Evolutionary conservation across 2,113 vertebrate genomes (phyloP).

Genomic region (Chitala chitala): DNA sequence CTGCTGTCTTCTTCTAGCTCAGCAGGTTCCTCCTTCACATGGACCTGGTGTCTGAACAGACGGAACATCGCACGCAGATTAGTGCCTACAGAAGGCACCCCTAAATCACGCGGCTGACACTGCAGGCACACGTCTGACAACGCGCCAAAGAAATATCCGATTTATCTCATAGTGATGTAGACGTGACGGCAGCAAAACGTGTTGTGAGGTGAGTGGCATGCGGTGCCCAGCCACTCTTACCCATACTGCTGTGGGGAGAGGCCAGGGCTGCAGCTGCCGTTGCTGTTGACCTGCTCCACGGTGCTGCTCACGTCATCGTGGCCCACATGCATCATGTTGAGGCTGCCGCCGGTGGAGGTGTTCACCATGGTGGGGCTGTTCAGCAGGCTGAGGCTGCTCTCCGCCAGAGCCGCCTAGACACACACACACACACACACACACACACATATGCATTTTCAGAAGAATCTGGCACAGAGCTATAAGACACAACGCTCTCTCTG

Average conservation of each 20-base stretch:
- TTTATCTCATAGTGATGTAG: too few relatives aligned
- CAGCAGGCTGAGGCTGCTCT: conserved; percentile 90
- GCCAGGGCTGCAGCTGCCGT: conserved; percentile 91
- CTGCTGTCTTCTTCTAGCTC: conserved; percentile 86
- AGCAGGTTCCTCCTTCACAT: conserved; percentile 95
- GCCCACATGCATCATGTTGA: conserved; percentile 86
- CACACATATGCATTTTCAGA: conserved; percentile 5
- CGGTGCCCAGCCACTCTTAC: conserved; percentile 67
- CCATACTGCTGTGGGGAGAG: conserved; percentile 96
- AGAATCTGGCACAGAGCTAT: conserved; percentile 49
- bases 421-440: conserved; percentile 9
- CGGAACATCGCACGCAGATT: too few relatives aligned
- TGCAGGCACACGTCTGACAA: neutral
- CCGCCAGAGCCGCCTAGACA: conserved; percentile 76
- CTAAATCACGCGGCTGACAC: neutral
- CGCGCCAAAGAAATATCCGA: neutral
- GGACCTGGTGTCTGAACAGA: conserved; percentile 78
- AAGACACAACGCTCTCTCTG: neutral
- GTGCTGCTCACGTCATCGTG: conserved; percentile 94
- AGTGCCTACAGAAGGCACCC: neutral
- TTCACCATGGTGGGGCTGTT: conserved; percentile 84
- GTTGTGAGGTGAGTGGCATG: neutral
- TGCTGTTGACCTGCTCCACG: conserved; percentile 94
- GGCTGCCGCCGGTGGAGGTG: conserved; percentile 75
- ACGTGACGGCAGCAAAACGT: too few relatives aligned